phyloP scores from a whole-genome alignment of 2,113 vertebrate species.

The Peucedramus taeniatus region DNA sequence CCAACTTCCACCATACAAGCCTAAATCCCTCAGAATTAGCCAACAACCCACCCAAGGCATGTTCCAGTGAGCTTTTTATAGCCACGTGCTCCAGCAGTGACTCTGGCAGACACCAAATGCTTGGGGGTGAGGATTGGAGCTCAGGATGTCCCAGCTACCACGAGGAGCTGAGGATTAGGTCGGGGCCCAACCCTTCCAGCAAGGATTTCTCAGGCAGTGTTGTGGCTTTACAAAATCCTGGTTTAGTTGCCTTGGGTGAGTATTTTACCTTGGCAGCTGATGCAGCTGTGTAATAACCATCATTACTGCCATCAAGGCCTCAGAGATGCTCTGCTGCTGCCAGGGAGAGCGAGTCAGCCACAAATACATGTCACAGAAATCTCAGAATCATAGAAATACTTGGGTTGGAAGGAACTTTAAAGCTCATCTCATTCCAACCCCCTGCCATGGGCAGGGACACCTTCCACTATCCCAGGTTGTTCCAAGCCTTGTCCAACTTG shows the following conservation, averaged over 20 bases:
- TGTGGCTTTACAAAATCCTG: not conserved
- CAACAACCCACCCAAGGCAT: not conserved
- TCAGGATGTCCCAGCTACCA: not conserved
- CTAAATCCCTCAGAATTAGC: not conserved
- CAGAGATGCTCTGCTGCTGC: not conserved
- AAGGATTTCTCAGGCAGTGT: not conserved
- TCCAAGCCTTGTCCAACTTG: not conserved
- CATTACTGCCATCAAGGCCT: not conserved
- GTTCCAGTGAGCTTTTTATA: not conserved
- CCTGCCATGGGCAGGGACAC: not conserved
- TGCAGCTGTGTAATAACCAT: fast-evolving
- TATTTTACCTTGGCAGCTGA: not conserved
- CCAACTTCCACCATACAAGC: not conserved
- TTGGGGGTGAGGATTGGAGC: not conserved
- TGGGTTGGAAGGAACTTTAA: not conserved
- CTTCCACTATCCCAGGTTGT: not conserved
- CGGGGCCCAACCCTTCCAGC: fast-evolving
- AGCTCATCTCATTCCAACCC: not conserved
- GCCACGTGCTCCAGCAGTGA: not conserved
- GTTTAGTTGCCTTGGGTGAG: not conserved
- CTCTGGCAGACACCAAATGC: not conserved
- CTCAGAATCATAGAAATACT: not conserved
- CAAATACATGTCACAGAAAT: not conserved
- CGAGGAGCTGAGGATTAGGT: not conserved
- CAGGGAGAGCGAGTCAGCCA: not conserved